Conservation (phyloP, 2,888 invertebrate genomes). For the Tachina grossa region DNA sequence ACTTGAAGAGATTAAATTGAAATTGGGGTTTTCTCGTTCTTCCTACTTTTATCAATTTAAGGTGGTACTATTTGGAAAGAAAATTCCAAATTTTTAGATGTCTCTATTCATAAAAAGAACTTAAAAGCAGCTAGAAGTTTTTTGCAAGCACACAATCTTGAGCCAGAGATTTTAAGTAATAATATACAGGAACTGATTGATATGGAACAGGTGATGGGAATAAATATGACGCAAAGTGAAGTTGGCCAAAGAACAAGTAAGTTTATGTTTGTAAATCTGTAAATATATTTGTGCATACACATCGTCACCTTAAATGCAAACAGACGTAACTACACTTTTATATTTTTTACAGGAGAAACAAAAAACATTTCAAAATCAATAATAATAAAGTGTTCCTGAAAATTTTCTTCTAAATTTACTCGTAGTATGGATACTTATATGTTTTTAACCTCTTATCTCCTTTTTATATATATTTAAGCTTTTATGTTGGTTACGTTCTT, state of each 20-base stretch:
- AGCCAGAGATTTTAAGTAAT: slow-evolving; percentile 86
- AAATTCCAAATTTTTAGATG: slow-evolving; percentile 84
- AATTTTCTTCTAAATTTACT: too few species aligned
- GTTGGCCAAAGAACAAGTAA: slow-evolving; percentile 83
- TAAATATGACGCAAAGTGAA: slow-evolving; percentile 81
- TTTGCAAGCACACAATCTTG: slow-evolving; percentile 86
- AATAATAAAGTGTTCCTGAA: too few species aligned
- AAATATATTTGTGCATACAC: too few species aligned
- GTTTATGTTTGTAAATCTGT: slow-evolving; percentile 61
- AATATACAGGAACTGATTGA: slow-evolving; percentile 91
- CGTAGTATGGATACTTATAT: too few species aligned
- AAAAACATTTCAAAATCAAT: too few species aligned
- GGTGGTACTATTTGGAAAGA: slow-evolving; percentile 82
- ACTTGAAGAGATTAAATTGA: slow-evolving; percentile 29
- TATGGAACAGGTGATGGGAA: slow-evolving; percentile 85
- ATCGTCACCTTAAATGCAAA: too few species aligned
- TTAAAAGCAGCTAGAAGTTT: slow-evolving; percentile 86
- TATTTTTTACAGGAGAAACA: too few species aligned
- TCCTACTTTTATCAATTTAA: slow-evolving; percentile 57
- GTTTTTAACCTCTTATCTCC: too few species aligned
- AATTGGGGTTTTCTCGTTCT: slow-evolving; percentile 22
- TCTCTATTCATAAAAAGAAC: slow-evolving; percentile 86
- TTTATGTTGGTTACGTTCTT: too few species aligned
- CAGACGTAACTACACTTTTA: too few species aligned
- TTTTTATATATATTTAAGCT: too few species aligned